phyloP scores from a whole-genome alignment of 2,113 vertebrate species.

The Ellobius talpinus region DNA sequence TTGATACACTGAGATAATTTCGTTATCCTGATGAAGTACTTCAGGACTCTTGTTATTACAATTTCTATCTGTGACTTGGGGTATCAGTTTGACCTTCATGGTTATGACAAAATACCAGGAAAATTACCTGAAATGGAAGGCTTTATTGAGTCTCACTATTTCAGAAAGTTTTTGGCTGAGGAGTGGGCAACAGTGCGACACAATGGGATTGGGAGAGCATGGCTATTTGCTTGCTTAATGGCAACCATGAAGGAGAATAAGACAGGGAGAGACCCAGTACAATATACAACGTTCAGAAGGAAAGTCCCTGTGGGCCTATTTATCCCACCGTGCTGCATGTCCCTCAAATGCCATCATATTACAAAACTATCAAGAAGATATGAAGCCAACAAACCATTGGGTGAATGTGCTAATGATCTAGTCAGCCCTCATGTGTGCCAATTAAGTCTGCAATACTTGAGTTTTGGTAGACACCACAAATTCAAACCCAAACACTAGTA shows the following conservation, averaged over 20 bases:
- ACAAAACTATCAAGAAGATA: too few species aligned
- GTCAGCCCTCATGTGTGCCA: not conserved
- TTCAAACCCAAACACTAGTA: not conserved
- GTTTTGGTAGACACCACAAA: too few species aligned
- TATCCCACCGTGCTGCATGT: not conserved
- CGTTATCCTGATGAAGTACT: not conserved
- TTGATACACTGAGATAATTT: not conserved
- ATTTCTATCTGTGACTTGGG: not conserved
- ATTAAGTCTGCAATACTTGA: not conserved
- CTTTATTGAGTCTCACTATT: not conserved
- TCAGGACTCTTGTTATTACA: not conserved
- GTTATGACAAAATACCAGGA: not conserved
- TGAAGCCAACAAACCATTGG: too few species aligned
- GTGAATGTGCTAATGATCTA: not conserved
- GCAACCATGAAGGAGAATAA: not conserved
- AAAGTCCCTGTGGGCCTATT: not conserved
- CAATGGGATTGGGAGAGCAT: too few species aligned
- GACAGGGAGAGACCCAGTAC: not conserved
- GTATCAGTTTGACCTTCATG: not conserved
- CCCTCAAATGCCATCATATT: not conserved
- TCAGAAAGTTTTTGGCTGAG: not conserved
- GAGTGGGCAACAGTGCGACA: not conserved
- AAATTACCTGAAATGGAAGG: not conserved
- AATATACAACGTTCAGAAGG: too few species aligned
- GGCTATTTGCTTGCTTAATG: not conserved